Conservation (phyloP, 2,888 invertebrate species). For the Leucania comma region DNA sequence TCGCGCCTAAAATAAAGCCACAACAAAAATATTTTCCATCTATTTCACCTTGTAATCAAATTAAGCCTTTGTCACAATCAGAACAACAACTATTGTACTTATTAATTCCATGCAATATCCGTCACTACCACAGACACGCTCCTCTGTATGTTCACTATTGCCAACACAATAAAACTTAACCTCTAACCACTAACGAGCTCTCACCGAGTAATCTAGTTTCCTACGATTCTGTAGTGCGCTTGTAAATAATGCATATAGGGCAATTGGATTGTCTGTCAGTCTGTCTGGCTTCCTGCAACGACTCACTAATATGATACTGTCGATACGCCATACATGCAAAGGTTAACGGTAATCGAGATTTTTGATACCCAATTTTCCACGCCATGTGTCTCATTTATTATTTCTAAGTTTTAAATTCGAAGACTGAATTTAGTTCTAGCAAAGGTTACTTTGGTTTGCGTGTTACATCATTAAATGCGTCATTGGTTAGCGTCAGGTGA, state of each 20-base stretch:
- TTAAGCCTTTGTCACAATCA: neutral
- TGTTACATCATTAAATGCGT: neutral
- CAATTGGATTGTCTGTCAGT: conserved; percentile 75
- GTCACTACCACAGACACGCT: conserved; percentile 3
- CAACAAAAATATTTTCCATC: neutral
- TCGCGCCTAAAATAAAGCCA: neutral
- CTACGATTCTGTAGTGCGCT: conserved; percentile 49
- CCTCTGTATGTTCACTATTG: neutral
- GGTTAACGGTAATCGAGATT: conserved; percentile 48
- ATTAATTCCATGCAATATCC: conserved; percentile 6
- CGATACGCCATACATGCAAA: conserved; percentile 49
- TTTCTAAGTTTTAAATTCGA: conserved; percentile 6
- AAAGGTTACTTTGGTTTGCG: neutral
- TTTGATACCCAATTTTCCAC: conserved; percentile 2
- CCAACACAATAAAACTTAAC: conserved; percentile 32
- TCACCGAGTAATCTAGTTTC: conserved; percentile 59
- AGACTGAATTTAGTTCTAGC: neutral
- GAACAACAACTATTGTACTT: conserved; percentile 5
- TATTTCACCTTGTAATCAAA: neutral
- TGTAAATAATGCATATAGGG: conserved; percentile 72
- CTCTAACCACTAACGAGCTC: conserved; percentile 35
- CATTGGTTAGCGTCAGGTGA: neutral
- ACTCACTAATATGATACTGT: conserved; percentile 20
- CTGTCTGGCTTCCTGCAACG: conserved; percentile 66
- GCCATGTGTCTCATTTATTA: conserved; percentile 6